Evolutionary conservation across 2,797 vertebrate species (phyloP).

Genomic region (Carduelis carduelis): DNA sequence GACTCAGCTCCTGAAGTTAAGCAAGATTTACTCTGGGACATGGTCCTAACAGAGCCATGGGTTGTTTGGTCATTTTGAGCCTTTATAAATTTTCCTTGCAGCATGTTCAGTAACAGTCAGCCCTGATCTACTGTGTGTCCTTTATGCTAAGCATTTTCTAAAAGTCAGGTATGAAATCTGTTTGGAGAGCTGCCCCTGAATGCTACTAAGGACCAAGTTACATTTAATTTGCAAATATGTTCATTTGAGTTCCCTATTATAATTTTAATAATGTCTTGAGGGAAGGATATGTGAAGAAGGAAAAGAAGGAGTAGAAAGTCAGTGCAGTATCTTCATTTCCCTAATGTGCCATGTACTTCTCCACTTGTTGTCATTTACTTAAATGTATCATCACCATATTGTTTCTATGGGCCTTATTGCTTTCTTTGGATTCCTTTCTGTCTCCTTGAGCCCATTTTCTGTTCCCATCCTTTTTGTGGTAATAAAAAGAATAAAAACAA

Average conservation of each 20-base stretch:
- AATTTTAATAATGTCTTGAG: background rate
- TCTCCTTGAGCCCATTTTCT: conserved; percentile 8
- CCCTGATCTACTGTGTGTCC: background rate
- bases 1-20: background rate
- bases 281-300: background rate
- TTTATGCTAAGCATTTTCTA: background rate
- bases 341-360: background rate
- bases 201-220: background rate
- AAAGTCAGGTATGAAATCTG: background rate
- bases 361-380: background rate
- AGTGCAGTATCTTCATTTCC: background rate
- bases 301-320: background rate
- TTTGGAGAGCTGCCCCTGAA: background rate
- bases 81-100: background rate
- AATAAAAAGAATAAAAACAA: background rate
- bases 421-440: conserved; percentile 19
- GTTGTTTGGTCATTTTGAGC: background rate
- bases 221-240: background rate
- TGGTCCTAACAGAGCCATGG: background rate
- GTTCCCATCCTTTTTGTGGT: background rate
- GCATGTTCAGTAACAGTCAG: background rate
- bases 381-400: background rate
- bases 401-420: background rate
- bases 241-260: background rate
- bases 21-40: background rate